Percentiles rank a stretch among this genome's conserved stretches.
Conservation (phyloP, 2,113 vertebrate genomes). For the Serinus canaria region DNA sequence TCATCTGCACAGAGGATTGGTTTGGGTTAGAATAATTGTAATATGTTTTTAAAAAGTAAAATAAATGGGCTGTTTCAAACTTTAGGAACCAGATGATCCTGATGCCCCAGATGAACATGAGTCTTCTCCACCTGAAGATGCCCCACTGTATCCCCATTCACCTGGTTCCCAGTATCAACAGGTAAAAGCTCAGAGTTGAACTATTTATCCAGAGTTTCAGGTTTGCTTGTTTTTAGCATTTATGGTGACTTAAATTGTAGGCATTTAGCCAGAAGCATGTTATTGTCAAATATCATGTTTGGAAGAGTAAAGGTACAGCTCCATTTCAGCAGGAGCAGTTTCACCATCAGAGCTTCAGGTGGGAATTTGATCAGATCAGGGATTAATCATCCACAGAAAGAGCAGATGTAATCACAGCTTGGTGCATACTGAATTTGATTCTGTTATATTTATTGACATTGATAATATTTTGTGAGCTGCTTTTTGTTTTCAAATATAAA, state of each 20-base stretch:
- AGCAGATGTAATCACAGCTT: background rate
- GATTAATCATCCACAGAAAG: background rate
- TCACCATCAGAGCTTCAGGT: background rate
- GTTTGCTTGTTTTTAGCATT: background rate
- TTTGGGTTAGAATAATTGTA: background rate
- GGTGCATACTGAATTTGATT: background rate
- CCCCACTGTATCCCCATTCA: conserved; percentile 94
- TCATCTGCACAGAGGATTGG: background rate
- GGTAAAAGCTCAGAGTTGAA: conserved; percentile 70
- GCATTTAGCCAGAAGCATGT: background rate
- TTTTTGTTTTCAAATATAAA: background rate
- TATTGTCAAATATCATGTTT: background rate
- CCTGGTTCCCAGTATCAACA: conserved; percentile 96
- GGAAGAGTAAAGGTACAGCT: background rate
- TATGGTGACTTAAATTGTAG: background rate
- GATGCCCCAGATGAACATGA: conserved; percentile 97
- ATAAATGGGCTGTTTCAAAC: background rate
- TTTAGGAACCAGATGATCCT: conserved; percentile 95
- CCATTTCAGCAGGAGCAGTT: background rate
- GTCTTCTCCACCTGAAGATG: conserved; percentile 96
- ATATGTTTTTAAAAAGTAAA: background rate
- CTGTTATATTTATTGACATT: background rate
- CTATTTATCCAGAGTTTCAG: background rate
- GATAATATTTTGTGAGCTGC: background rate
- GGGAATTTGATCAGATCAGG: background rate